phyloP scores from a whole-genome alignment of 53 echinoderm and acorn worm genomes.

The Paelopatides confundens region DNA sequence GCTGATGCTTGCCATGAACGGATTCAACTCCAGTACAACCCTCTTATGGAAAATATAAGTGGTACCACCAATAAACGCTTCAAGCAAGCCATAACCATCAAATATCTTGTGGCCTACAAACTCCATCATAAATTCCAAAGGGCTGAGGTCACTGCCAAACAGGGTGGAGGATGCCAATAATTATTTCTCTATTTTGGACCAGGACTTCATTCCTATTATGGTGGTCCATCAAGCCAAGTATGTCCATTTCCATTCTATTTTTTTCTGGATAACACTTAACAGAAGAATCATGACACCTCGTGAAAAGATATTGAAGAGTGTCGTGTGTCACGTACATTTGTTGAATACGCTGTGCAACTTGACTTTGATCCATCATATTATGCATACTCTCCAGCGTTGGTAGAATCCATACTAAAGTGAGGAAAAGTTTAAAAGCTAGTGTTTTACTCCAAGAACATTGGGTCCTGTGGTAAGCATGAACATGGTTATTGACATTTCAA shows the following conservation, averaged over 20 bases:
- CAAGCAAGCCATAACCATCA: conserved; percentile 17
- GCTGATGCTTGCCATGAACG: too few relatives aligned
- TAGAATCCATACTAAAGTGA: too few relatives aligned
- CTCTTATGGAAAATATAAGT: not conserved
- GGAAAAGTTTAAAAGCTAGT: too few relatives aligned
- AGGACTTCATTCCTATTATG: not conserved
- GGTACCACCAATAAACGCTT: conserved; percentile 4
- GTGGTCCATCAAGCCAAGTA: not conserved
- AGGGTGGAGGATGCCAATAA: not conserved
- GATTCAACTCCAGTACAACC: not conserved
- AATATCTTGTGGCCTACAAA: conserved; percentile 27
- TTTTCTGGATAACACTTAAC: not conserved
- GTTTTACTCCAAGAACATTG: too few relatives aligned
- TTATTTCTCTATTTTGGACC: not conserved
- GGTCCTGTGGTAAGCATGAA: too few relatives aligned
- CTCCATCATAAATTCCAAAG: conserved; percentile 33
- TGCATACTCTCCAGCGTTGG: too few relatives aligned
- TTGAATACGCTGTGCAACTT: too few relatives aligned
- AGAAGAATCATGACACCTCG: not conserved
- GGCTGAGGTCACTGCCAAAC: not conserved
- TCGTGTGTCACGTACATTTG: too few relatives aligned
- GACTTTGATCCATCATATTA: too few relatives aligned
- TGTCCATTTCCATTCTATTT: not conserved
- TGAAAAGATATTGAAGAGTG: too few relatives aligned
- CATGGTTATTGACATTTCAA: too few relatives aligned